Base-by-base conservation (phyloP, 2,113 vertebrate species). In the Syrmaticus mikado region DNA sequence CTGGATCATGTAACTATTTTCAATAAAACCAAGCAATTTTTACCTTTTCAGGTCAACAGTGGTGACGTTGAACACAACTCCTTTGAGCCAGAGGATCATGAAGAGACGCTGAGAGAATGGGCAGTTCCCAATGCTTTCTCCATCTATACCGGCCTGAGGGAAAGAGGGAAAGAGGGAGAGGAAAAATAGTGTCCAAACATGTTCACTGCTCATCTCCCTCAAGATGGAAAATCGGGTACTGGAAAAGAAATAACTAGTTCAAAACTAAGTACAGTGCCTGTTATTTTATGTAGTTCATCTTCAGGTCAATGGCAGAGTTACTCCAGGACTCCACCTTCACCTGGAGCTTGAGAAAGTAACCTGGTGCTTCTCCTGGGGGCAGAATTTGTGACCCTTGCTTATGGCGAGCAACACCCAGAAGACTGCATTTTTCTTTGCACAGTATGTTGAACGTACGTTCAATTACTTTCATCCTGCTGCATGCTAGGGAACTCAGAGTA, bases 81-180 rank as follows among this genome's bases (percentile, higher is more conserved):
- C 99, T 97, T 99, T 99, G 78, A 99, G 98, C 99, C 99, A 99
- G 61, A 99, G 98, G 94, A 99, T 99, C 99, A 99, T 99, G 92
- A 99, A 99, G 89, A 99, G 98, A 30, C 99, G 98, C 91, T 99
- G 99, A 74, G 99, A 99, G 96, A 99, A 99, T 0, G 99, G 99
- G 93, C 99, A 99, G 97, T 99, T 99, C 82, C 99, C 99, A 40
- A 99, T 99, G 96, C 99, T 99, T 95, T 99, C 99, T 7, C 99
- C 99, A 95, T 99, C 99, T 36, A 97, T 98, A 41, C 99, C 99
- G 3, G 99, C 99, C 99, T 99, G 93, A 27, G 85, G 62, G 58
- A 84, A 5, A 57, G 93, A 27, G 85, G 62, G 58, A 84, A 5
- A 57, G 34, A 94, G 82, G 85, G 41, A 45, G 72, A 81, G 76